A percentile compares a stretch with the other conserved stretches of the same genome.
These are phyloP conservation scores for Tor tambroides DNA, from an alignment of 2,113 vertebrate genomes.

Conservation along the genomic window DNA sequence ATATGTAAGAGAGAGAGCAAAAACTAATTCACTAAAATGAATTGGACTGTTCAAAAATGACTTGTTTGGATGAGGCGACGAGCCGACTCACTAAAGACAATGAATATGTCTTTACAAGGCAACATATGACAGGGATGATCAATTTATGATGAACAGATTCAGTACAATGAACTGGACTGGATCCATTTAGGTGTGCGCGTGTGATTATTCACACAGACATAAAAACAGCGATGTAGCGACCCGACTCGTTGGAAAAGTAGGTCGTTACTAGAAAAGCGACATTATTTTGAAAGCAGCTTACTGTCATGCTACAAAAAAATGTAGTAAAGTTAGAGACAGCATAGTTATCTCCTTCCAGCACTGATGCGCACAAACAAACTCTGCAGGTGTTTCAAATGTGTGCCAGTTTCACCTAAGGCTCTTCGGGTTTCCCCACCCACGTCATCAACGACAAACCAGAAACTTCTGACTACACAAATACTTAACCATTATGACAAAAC, in stretches of 20 bases:
- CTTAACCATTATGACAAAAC: background rate
- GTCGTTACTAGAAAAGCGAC: background rate
- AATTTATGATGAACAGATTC: background rate
- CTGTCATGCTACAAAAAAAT: background rate
- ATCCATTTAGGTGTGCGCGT: background rate
- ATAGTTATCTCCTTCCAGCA: background rate
- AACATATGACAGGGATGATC: background rate
- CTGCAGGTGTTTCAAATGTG: constrained; percentile 20
- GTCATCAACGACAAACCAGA: constrained; percentile 34
- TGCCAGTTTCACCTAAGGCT: constrained; percentile 37
- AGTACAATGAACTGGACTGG: background rate
- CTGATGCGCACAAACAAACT: background rate
- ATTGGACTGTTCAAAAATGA: background rate
- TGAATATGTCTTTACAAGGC: background rate
- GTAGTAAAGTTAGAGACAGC: background rate
- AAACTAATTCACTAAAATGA: background rate
- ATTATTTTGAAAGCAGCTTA: background rate
- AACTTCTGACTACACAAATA: background rate
- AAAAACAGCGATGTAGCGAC: background rate
- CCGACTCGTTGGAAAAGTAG: background rate
- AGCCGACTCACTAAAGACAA: background rate
- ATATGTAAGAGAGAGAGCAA: too few relatives aligned
- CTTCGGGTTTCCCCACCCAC: constrained; percentile 29
- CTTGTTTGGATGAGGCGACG: background rate
- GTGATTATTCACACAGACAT: background rate